Evolutionary conservation across 2,888 invertebrate species (phyloP).

Genomic region (Autographa gamma): DNA sequence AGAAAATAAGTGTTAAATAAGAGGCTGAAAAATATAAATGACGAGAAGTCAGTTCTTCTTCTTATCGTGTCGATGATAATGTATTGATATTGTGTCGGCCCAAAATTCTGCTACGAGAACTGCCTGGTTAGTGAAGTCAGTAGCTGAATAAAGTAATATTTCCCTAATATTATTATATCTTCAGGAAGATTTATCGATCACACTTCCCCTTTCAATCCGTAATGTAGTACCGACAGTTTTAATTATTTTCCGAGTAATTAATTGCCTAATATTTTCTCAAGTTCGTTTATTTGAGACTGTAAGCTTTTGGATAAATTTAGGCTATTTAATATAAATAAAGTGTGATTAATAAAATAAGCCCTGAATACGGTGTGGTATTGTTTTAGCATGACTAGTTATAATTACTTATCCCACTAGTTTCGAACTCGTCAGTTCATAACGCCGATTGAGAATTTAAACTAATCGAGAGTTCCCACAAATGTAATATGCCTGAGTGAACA

Average conservation of each 20-base stretch:
- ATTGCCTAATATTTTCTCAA: neutral
- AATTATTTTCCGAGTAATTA: constrained; percentile 4
- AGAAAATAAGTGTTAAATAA: neutral
- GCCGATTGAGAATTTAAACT: too few relatives aligned
- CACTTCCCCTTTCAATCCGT: neutral
- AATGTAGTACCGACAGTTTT: constrained; percentile 1
- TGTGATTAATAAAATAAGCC: too few relatives aligned
- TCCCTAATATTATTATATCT: neutral
- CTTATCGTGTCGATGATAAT: too few relatives aligned
- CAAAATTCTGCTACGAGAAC: too few relatives aligned
- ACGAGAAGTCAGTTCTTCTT: neutral
- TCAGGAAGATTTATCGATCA: neutral
- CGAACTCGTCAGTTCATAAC: too few relatives aligned
- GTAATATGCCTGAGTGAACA: too few relatives aligned
- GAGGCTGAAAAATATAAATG: neutral
- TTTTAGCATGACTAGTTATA: too few relatives aligned
- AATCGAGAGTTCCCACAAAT: too few relatives aligned
- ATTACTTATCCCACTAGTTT: too few relatives aligned
- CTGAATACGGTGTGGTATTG: too few relatives aligned
- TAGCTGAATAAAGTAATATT: neutral
- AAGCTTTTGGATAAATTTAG: neutral
- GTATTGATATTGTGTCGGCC: too few relatives aligned
- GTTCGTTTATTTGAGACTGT: neutral
- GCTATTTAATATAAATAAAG: neutral
- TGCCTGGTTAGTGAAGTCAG: too few relatives aligned